Base-by-base conservation (phyloP, 1,140 invertebrate genomes). In the Drosophila nannoptera region DNA sequence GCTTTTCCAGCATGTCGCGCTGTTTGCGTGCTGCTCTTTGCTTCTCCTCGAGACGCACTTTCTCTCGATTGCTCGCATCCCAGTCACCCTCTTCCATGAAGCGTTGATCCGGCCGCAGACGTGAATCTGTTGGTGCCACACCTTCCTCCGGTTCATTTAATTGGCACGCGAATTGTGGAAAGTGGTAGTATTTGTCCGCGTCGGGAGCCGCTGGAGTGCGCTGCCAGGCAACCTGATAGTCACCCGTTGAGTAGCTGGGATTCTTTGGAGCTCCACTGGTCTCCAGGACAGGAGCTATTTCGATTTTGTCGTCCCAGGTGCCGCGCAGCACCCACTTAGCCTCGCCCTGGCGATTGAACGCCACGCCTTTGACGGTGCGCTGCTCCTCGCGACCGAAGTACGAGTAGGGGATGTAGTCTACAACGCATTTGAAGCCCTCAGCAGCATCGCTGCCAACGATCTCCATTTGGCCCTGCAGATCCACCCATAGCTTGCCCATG, bases 391-490 rank as follows among this genome's bases (percentile, higher is more conserved):
- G 93, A 61, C 97, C 96, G 89, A 99, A 99, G 91, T 99, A 99
- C 48, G 97, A 98, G 90, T 99, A 99, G 5, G 98, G 96, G 82
- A 97, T 94, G 89, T 96, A 98, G 89, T 98, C 99, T 29, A 99
- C 92, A 89, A 97, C 95, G 90, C 98, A 99, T 88, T 96, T 97
- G 86, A 98, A 95, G 53, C 97, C 97, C 36, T 93, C 93, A 46
- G 93, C 93, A 68, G 96, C 93, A 90, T 98, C 97, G 68, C 92
- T 91, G 48, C 92, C 93, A 42, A 93, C 92, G 68, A 99, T 99
- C 87, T 99, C 97, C 97, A 99, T 99, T 88, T 99, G 98, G 29
- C 98, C 99, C 88, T 98, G 96, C 90, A 99, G 97, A 91, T 99
- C 99, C 9, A 99, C 97, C 99, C 99, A 99, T 63, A 99, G 92